These are phyloP conservation scores for Meles meles DNA, from an alignment of 2,113 vertebrate species.

Conservation along the genomic window DNA sequence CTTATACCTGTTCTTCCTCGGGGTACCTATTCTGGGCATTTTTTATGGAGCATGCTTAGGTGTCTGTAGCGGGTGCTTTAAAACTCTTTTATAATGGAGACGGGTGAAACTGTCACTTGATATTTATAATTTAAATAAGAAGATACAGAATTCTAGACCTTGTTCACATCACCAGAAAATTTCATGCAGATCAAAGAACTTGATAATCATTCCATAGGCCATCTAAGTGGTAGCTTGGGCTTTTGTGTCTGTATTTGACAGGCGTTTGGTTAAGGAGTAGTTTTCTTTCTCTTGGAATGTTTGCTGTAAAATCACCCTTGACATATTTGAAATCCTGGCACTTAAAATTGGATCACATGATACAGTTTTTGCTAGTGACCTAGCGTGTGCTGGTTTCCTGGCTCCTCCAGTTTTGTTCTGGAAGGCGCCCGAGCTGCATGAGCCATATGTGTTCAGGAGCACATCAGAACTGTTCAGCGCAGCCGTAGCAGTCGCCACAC, in stretches of 20 bases:
- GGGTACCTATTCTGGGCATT: not conserved
- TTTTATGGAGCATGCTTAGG: not conserved
- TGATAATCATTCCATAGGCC: not conserved
- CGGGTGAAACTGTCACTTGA: not conserved
- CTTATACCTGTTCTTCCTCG: not conserved
- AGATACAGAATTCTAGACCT: not conserved
- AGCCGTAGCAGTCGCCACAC: not conserved
- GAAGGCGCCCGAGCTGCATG: not conserved
- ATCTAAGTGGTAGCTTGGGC: not conserved
- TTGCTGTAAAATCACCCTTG: not conserved
- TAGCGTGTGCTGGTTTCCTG: not conserved
- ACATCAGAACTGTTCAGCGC: not conserved
- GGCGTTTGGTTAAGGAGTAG: not conserved
- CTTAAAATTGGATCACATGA: not conserved
- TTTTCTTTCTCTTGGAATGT: not conserved
- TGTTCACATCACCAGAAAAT: not conserved
- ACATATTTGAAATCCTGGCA: constrained; percentile 8
- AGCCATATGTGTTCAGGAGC: not conserved
- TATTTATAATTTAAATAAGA: not conserved
- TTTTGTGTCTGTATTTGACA: not conserved
- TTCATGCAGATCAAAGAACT: not conserved
- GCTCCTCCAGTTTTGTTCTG: not conserved
- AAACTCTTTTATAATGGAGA: not conserved
- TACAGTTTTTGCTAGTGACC: not conserved
- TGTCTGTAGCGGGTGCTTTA: not conserved